These are phyloP conservation scores for Campoletis sonorensis DNA, from an alignment of 1,140 invertebrate genomes.

Conservation along the genomic window DNA sequence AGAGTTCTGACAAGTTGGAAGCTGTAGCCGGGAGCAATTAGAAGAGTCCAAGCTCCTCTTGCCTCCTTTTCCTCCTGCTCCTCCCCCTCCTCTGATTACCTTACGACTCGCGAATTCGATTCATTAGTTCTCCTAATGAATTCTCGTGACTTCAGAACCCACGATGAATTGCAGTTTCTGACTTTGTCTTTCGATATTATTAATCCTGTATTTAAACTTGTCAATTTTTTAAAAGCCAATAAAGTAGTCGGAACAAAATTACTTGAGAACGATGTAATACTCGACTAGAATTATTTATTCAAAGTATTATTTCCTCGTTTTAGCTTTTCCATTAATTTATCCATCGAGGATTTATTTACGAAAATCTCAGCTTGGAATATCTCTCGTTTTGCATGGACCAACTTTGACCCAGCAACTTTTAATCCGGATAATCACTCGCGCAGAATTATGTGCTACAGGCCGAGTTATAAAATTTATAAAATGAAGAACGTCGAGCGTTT, in stretches of 20 bases:
- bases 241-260: too few relatives aligned
- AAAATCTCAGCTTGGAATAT: not conserved
- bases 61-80: not conserved
- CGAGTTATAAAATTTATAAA: not conserved
- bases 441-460: not conserved
- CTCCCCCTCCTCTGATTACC: not conserved
- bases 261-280: too few relatives aligned
- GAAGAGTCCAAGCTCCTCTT: conserved; percentile 3
- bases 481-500: not conserved
- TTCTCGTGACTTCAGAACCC: not conserved
- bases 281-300: too few relatives aligned
- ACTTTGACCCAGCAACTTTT: not conserved
- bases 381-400: not conserved
- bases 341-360: not conserved
- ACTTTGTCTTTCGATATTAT: too few relatives aligned
- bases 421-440: not conserved
- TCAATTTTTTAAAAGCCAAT: too few relatives aligned
- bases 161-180: not conserved
- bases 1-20: conserved; percentile 32
- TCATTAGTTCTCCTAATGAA: conserved; percentile 19
- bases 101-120: not conserved
- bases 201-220: too few relatives aligned
- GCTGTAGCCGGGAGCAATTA: conserved; percentile 15
- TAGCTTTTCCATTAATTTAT: too few relatives aligned
- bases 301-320: too few relatives aligned